Evolutionary conservation across 2,888 invertebrate genomes (phyloP).

Genomic region (Dioctria rufipes): DNA sequence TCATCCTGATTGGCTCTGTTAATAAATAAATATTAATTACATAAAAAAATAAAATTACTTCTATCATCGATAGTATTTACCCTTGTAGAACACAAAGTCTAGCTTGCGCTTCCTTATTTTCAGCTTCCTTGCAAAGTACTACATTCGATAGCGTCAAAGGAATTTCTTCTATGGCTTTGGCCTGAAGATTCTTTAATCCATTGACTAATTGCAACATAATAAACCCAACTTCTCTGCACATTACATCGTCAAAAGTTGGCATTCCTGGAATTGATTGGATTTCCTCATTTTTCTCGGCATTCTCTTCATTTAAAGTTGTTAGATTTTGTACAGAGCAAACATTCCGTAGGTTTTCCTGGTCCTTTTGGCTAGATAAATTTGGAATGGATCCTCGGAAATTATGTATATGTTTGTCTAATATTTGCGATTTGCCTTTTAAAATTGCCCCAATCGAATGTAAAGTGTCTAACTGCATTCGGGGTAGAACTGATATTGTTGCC

Average conservation of each 20-base stretch:
- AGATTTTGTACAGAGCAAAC: conserved; percentile 73
- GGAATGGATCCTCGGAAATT: conserved; percentile 71
- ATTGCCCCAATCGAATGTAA: conserved; percentile 79
- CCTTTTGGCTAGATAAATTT: conserved; percentile 68
- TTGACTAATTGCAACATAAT: conserved; percentile 86
- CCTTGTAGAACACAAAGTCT: conserved; percentile 83
- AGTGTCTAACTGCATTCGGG: conserved; percentile 82
- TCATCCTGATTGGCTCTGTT: conserved; percentile 80
- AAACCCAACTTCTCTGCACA: conserved; percentile 80
- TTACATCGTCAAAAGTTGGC: conserved; percentile 72
- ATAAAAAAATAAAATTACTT: conserved; percentile 5
- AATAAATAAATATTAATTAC: conserved; percentile 56
- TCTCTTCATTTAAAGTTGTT: conserved; percentile 68
- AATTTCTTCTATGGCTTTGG: conserved; percentile 86
- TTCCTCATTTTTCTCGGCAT: conserved; percentile 43
- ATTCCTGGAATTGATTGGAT: conserved; percentile 63
- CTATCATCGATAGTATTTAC: conserved; percentile 69
- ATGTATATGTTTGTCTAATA: conserved; percentile 69
- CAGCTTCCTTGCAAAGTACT: conserved; percentile 79
- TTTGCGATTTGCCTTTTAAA: conserved; percentile 74
- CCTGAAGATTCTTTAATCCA: conserved; percentile 85
- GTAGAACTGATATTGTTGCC: conserved; percentile 85
- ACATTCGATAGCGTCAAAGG: conserved; percentile 81
- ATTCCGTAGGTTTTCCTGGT: conserved; percentile 71
- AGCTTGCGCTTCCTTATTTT: conserved; percentile 76